phyloP scores from a whole-genome alignment of 2,113 vertebrate genomes.

The Recurvirostra avosetta region DNA sequence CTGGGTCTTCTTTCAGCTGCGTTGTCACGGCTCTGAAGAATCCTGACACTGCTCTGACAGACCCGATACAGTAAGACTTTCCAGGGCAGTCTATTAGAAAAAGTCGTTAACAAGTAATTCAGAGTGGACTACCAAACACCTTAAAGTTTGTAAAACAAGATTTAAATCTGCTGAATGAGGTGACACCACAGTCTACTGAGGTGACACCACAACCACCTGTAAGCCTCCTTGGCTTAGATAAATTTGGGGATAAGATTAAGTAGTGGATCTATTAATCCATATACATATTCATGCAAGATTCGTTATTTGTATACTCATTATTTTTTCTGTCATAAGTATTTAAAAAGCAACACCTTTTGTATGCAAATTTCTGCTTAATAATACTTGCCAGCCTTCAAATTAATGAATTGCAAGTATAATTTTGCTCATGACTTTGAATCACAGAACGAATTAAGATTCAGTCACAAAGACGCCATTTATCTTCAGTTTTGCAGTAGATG shows the following conservation, averaged over 20 bases:
- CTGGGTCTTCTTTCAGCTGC: not conserved
- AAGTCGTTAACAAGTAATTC: not conserved
- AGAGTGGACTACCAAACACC: not conserved
- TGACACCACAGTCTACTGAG: not conserved
- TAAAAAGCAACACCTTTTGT: conserved; percentile 67
- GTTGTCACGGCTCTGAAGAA: not conserved
- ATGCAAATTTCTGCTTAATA: conserved; percentile 66
- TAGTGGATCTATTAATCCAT: conserved; percentile 31
- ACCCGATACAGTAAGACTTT: not conserved
- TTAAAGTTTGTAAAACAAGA: not conserved
- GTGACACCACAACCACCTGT: not conserved
- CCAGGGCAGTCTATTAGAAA: not conserved
- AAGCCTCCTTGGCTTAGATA: not conserved
- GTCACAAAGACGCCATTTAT: conserved; percentile 58
- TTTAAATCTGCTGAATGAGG: not conserved
- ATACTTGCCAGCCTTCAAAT: conserved; percentile 56
- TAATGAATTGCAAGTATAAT: conserved; percentile 62
- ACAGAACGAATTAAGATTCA: conserved; percentile 54
- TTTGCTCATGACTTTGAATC: conserved; percentile 60
- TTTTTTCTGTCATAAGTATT: conserved; percentile 62
- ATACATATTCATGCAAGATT: conserved; percentile 60
- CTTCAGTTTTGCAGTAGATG: conserved; percentile 31
- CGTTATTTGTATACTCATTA: conserved; percentile 56
- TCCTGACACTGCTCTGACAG: not conserved
- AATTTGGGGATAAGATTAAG: conserved; percentile 47